These are phyloP conservation scores for Trichosurus vulpecula DNA, from an alignment of 2,797 vertebrate species.

Conservation along the genomic window DNA sequence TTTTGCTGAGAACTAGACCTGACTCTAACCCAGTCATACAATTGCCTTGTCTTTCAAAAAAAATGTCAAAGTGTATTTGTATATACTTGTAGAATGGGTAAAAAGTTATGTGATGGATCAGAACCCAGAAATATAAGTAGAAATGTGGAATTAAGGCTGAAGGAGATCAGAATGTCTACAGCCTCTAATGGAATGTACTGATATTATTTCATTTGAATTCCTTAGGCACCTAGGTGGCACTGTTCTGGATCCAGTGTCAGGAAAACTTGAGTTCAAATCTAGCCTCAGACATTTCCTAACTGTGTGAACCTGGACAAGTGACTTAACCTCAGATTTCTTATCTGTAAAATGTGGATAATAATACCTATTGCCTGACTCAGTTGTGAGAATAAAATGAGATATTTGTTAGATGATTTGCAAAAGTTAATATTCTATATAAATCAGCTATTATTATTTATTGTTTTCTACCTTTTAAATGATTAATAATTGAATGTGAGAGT, in stretches of 20 bases:
- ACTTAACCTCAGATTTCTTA: neutral
- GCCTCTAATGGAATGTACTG: neutral
- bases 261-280: neutral
- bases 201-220: neutral
- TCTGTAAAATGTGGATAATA: neutral
- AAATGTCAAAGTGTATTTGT: neutral
- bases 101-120: neutral
- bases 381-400: neutral
- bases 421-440: neutral
- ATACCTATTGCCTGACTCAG: neutral
- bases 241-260: neutral
- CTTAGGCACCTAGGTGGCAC: neutral
- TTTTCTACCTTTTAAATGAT: neutral
- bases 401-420: neutral
- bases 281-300: neutral
- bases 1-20: neutral
- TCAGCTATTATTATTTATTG: neutral
- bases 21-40: neutral
- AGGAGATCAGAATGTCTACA: neutral
- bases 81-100: neutral
- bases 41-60: neutral
- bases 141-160: neutral
- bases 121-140: neutral
- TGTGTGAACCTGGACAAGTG: neutral
- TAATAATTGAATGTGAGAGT: neutral